Conservation (phyloP, 2,113 vertebrate species). For the Pipa parva region DNA sequence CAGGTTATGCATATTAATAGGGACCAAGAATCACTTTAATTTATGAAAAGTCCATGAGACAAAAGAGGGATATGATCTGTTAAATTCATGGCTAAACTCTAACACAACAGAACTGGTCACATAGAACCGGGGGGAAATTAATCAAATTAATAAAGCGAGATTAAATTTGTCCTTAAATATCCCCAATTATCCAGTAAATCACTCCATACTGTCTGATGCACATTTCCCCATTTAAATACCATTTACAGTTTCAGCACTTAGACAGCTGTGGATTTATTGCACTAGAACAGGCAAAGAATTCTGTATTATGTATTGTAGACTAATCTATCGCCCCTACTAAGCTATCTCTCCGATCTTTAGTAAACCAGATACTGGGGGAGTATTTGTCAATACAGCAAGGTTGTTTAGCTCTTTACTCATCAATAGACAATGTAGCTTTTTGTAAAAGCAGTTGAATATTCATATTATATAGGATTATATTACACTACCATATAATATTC, state of each 20-base stretch:
- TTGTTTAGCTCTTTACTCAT: no score
- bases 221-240: conserved; percentile 14
- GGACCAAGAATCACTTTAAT: conserved; percentile 17
- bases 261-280: conserved; percentile 20
- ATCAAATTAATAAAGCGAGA: conserved; percentile 23
- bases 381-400: not conserved
- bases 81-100: conserved; percentile 5
- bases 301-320: not conserved
- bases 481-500: no score
- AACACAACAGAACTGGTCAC: conserved; percentile 8
- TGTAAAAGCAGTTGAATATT: no score
- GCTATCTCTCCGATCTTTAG: not conserved
- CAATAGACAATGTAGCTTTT: no score
- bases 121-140: conserved; percentile 8
- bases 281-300: not conserved
- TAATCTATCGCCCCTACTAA: not conserved
- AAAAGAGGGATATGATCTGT: conserved; percentile 15
- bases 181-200: conserved; percentile 34
- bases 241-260: conserved; percentile 27
- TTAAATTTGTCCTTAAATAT: conserved; percentile 17
- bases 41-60: conserved; percentile 24
- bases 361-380: not conserved
- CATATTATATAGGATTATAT: no score
- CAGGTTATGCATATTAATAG: conserved; percentile 35
- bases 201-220: conserved; percentile 1